phyloP scores from a whole-genome alignment of 2,888 invertebrate genomes.

The Imbricaverruca yamaguchii region DNA sequence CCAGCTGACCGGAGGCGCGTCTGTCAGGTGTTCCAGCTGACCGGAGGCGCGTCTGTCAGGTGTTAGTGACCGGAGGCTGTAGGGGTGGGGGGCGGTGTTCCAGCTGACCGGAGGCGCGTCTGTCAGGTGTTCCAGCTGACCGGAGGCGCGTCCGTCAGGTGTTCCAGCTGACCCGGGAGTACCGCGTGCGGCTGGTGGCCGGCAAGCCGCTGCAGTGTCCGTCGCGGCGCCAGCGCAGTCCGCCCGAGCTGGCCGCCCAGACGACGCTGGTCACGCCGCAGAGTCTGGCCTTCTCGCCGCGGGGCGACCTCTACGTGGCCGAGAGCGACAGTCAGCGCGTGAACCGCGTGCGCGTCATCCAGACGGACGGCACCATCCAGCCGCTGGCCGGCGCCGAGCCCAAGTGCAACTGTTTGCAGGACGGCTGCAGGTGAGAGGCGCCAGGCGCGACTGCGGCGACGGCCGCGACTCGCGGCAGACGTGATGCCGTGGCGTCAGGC shows the following conservation, averaged over 20 bases:
- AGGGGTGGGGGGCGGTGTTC: too few relatives aligned
- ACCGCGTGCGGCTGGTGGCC: constrained; percentile 83
- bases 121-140: too few relatives aligned
- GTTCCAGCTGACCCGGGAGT: constrained; percentile 81
- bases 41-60: constrained; percentile 28
- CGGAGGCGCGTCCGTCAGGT: constrained; percentile 34
- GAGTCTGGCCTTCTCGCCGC: constrained; percentile 85
- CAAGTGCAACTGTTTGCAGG: constrained; percentile 84
- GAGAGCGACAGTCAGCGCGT: constrained; percentile 93
- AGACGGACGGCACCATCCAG: constrained; percentile 85
- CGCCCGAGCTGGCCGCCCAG: constrained; percentile 79
- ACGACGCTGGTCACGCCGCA: constrained; percentile 85
- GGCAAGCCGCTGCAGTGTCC: constrained; percentile 90
- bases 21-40: too few relatives aligned
- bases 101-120: too few relatives aligned
- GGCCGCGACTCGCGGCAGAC: too few relatives aligned
- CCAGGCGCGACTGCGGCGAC: too few relatives aligned
- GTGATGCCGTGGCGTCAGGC: too few relatives aligned
- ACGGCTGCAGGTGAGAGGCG: constrained; percentile 55
- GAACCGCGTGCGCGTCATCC: constrained; percentile 80
- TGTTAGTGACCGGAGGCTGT: too few relatives aligned
- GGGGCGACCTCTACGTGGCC: constrained; percentile 79
- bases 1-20: constrained; percentile 60
- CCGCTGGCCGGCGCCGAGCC: constrained; percentile 92
- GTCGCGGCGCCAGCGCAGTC: constrained; percentile 45